Conservation (phyloP, 2,113 vertebrate species). For the Sinocyclocheilus anshuiensis region DNA sequence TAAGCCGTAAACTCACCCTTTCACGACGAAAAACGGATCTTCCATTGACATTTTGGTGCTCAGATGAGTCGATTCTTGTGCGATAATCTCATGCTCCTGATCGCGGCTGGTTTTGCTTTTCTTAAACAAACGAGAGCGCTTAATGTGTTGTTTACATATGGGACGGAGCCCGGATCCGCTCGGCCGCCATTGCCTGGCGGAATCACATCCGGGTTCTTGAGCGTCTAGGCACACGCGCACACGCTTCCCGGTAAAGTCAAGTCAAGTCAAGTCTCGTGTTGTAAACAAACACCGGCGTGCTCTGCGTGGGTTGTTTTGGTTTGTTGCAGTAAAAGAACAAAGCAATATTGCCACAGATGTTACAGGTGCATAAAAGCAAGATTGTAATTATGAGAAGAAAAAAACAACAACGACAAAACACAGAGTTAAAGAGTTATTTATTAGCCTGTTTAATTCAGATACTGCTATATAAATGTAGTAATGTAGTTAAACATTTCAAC, state of each 20-base stretch:
- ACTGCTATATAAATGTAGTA: too few relatives aligned
- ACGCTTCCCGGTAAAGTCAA: neutral
- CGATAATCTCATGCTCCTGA: conserved; percentile 52
- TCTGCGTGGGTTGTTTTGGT: neutral
- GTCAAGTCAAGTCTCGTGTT: too few relatives aligned
- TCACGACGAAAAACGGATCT: conserved; percentile 98
- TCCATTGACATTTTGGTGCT: conserved; percentile 89
- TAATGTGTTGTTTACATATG: conserved; percentile 54
- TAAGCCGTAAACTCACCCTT: conserved; percentile 82
- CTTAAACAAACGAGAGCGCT: neutral
- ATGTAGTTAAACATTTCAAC: too few relatives aligned
- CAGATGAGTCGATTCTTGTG: conserved; percentile 16
- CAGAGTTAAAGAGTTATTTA: too few relatives aligned
- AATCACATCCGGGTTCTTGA: conserved; percentile 54
- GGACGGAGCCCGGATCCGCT: conserved; percentile 3
- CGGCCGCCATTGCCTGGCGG: conserved; percentile 39
- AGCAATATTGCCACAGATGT: neutral
- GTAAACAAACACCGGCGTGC: conserved; percentile 15
- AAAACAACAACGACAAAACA: too few relatives aligned
- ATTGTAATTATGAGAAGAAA: neutral
- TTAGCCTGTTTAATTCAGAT: too few relatives aligned
- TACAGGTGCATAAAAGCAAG: neutral
- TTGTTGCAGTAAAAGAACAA: conserved; percentile 12
- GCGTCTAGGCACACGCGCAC: conserved; percentile 10
- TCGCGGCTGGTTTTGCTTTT: neutral